These are phyloP conservation scores for Drosophila pectinifera DNA, from an alignment of 1,140 invertebrate species.

Conservation along the genomic window DNA sequence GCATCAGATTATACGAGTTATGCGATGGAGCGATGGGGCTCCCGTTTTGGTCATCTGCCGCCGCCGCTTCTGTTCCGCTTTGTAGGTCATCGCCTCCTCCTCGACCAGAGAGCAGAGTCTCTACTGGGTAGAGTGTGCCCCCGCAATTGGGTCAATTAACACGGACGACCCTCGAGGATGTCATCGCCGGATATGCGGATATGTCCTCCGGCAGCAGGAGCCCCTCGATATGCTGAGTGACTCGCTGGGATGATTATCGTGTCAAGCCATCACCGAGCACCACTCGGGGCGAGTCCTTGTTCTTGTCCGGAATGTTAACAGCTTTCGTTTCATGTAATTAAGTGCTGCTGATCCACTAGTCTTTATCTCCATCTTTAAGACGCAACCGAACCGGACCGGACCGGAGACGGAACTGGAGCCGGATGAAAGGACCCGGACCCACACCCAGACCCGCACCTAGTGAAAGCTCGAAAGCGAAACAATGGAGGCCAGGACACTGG, in stretches of 20 bases:
- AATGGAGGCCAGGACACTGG: conserved; percentile 29
- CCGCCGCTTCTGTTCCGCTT: conserved; percentile 17
- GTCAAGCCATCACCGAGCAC: conserved; percentile 52
- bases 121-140: too few relatives aligned
- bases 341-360: conserved; percentile 81
- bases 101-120: too few relatives aligned
- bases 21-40: conserved; percentile 29
- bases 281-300: conserved; percentile 1
- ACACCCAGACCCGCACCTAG: conserved; percentile 22
- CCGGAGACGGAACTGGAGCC: conserved; percentile 1
- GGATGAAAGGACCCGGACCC: conserved; percentile 25
- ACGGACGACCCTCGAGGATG: conserved; percentile 33
- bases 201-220: conserved; percentile 40
- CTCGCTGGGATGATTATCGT: conserved; percentile 71
- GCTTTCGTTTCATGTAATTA: conserved; percentile 83
- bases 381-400: conserved; percentile 2
- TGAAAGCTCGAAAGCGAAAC: conserved; percentile 68
- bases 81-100: conserved; percentile 51
- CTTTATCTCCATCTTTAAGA: conserved; percentile 64
- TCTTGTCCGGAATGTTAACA: conserved; percentile 66
- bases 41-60: conserved; percentile 48
- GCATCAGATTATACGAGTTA: conserved; percentile 77
- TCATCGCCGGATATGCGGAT: conserved; percentile 12
- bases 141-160: conserved; percentile 77
- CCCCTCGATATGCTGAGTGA: conserved; percentile 36